Base-by-base conservation (phyloP, 2,113 vertebrate genomes). In the Brachypodius melanocephalos region DNA sequence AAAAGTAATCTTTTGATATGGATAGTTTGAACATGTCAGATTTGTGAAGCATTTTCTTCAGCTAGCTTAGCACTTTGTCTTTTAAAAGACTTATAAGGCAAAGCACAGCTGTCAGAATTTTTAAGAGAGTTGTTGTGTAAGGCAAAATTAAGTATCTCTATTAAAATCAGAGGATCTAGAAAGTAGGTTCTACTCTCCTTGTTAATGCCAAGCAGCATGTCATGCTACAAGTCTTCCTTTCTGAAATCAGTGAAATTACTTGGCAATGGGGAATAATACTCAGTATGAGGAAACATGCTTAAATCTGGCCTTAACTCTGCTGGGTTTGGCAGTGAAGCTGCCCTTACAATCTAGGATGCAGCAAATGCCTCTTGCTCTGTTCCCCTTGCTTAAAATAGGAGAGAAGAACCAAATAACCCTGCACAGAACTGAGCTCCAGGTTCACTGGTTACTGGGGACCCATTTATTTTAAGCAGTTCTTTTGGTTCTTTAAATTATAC, bases 1-100 rank as follows among this genome's bases (percentile, higher is more conserved):
- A 96, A 97, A 97, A 97, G 83, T 97, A 97, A 92, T 95, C 95
- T 97, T 97, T 97, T 97, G 97, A 97, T 97, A 95, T 9, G 20
- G 66, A 94, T 97, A 97, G 95, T 97, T 97, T 96, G 97, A 98
- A 95, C 89, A 51, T 83, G 92, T 97, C 92, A 97, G 95, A 97
- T 98, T 96, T 96, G 96, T 97, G 96, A 93, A 88, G 86, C 89
- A 89, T 97, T 97, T 97, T 97, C 88, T 93, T 67, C 0, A 0
- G 65, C 55, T 92, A 95, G 65, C 85, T 93, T 95, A 93, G 48
- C 59, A 68, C 83, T 96, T 86, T 95, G 94, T 74, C 79, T 97
- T 96, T 95, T 84, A 71, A 96, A 94, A 97, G 75, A 88, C 67
- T 45, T 57, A 93, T 14, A 95, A 97, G 59, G 71, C 87, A 89